Base-by-base conservation (phyloP, 35 echinoderm and acorn worm species). In the Holothuria glaberrima region DNA sequence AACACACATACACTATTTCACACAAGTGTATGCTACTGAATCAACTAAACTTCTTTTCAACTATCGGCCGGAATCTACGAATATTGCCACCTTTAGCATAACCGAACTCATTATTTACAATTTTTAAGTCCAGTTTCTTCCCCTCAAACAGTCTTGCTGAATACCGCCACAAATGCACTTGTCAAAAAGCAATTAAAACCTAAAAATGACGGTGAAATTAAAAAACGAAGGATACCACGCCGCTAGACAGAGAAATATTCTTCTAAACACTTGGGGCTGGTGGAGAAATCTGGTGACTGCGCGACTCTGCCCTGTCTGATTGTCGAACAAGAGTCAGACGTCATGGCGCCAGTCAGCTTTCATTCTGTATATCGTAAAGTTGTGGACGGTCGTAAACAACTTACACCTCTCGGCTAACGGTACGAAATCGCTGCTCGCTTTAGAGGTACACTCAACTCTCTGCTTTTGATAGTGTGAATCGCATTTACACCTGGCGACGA, bases 181-280 rank as follows among this genome's bases (percentile, higher is more conserved):
- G 74, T 78, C 74, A 78, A 78, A 78, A 78, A 78, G 36, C 74
- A 78, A 78, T 78, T 78, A 78, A 78, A 30, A 41, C 74, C 74
- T 48, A 78, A 78, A 78, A 78, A 48, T 41, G 50, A 22, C 44
- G 74, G 50, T n/a, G 74, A 28, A 50, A 48, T 78, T 48, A 78
- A 78, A 69, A 69, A 22, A 22, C 36, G 74, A 78, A 48, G 5
- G 41, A 78, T 78, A 78, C 74, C 74, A 48, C 44, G 41, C 41
- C 74, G 50, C 74, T 48, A 38, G 74, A 25, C 34, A 48, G 41
- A 35, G 24, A 48, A 48, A 48, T 48, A 78, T 48, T 48, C 27
- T 41, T 28, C n/a, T 48, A 78, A 78, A 41, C 44, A 41, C 50
- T 78, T 78, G 74, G 74, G 74, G 74, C 74, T 78, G 74, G 38